Conservation (phyloP, 2,888 invertebrate genomes). For the Drosophila tanythrix region DNA sequence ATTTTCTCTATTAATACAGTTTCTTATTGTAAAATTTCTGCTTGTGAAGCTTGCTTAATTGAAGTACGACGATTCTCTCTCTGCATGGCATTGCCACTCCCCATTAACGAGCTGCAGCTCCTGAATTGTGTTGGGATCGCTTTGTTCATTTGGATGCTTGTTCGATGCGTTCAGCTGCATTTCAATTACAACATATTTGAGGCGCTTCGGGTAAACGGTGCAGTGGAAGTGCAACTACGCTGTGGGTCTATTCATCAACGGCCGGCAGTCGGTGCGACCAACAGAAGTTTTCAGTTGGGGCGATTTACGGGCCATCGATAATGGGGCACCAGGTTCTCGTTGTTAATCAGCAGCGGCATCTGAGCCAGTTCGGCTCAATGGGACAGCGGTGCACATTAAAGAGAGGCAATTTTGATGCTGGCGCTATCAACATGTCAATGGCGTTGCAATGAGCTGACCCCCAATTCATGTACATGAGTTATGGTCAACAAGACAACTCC, state of each 20-base stretch:
- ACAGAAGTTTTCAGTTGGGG: conserved; percentile 13
- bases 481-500: conserved; percentile 7
- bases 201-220: conserved; percentile 33
- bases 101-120: conserved; percentile 38
- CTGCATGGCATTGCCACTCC: neutral
- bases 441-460: conserved; percentile 13
- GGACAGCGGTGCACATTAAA: conserved; percentile 40
- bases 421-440: conserved; percentile 27
- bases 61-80: neutral
- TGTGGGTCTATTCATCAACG: conserved; percentile 57
- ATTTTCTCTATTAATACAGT: neutral
- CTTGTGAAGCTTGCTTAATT: neutral
- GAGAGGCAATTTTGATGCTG: conserved; percentile 16
- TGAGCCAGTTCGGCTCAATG: conserved; percentile 26
- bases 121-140: conserved; percentile 30
- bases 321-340: conserved; percentile 44
- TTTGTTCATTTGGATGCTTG: conserved; percentile 43
- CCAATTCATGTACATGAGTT: conserved; percentile 4
- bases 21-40: neutral
- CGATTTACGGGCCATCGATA: conserved; percentile 55
- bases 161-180: conserved; percentile 65
- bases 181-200: conserved; percentile 78
- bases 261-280: conserved; percentile 16
- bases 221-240: conserved; percentile 17
- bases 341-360: conserved; percentile 58